These are phyloP conservation scores for Dipodomys ordii DNA, from an alignment of 2,113 vertebrate species.

Conservation along the genomic window DNA sequence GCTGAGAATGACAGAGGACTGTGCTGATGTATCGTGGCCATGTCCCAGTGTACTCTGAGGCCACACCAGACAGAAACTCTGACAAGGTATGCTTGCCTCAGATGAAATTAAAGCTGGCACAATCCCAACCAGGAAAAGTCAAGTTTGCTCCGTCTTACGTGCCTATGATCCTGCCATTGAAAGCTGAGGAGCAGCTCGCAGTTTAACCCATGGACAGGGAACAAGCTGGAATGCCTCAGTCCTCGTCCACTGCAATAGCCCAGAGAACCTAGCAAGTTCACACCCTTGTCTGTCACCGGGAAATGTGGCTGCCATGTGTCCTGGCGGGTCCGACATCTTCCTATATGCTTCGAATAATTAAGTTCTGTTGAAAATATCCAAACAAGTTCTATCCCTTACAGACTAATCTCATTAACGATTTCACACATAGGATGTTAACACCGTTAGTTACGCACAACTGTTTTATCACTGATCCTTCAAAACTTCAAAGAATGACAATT, in stretches of 20 bases:
- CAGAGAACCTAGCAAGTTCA: background rate
- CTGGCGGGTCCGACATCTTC: background rate
- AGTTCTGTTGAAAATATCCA: background rate
- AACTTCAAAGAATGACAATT: background rate
- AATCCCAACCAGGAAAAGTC: background rate
- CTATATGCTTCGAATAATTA: background rate
- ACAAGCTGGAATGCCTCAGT: background rate
- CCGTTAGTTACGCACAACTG: conserved; percentile 5
- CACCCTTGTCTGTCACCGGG: background rate
- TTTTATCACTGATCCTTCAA: conserved; percentile 9
- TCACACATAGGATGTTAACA: background rate
- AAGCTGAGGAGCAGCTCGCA: rapidly evolving
- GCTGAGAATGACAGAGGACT: background rate
- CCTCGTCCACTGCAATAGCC: background rate
- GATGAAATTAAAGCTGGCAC: background rate
- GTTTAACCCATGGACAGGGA: background rate
- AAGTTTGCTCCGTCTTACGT: background rate
- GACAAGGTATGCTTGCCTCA: background rate
- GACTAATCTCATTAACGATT: background rate
- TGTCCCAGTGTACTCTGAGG: background rate
- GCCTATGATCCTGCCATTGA: background rate
- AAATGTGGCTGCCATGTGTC: background rate
- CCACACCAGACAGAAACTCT: rapidly evolving
- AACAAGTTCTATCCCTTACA: background rate
- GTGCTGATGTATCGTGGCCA: rapidly evolving